Evolutionary conservation across 2,888 invertebrate genomes (phyloP), one percentile per base, ranked within the genome.

Genomic region (Argyresthia goedartella): DNA sequence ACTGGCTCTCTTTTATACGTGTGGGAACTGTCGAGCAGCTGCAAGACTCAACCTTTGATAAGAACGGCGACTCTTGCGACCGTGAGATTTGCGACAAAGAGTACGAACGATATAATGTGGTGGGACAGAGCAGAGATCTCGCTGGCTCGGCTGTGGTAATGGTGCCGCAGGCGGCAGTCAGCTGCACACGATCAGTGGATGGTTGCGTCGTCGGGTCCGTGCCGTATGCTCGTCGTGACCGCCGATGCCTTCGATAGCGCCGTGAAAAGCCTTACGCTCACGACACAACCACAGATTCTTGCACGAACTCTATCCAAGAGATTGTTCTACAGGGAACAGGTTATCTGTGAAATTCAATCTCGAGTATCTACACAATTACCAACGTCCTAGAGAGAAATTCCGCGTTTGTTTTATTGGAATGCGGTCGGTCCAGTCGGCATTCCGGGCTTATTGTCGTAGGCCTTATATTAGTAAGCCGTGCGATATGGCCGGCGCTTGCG

Each of bases 191-290:
- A 16, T 14, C 63, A 61, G 64, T 66, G 25, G 25, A 25, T 25
- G 25, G 25, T 25, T 25, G 25, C 25, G 25, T 25, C 3, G 25
- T 25, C 25, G 25, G 25, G 3, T 25, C 25, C 64, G 79, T 76
- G 81, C 73, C 67, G 78, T 80, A 80, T 81, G 41, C 80, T 71
- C 84, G 85, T n/a, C 84, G 85, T 84, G 82, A 85, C 80, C 74
- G 73, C 66, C 72, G 71, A 76, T 78, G 73, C 74, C 65, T 58
- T 64, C 74, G 85, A 85, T 85, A 85, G 63, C 70, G 72, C 77
- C 80, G 77, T 79, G 77, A 81, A 82, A 82, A 79, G 81, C 80
- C 76, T 74, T 72, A 25, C 25, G 25, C 76, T 81, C 82, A 84
- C 84, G 82, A 84, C 74, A 64, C 61, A 69, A 62, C 69, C 63